A percentile compares a stretch with the other conserved stretches of the same genome.
These are phyloP conservation scores for Ditula angustiorana DNA, from an alignment of 2,888 invertebrate species.

Conservation along the genomic window DNA sequence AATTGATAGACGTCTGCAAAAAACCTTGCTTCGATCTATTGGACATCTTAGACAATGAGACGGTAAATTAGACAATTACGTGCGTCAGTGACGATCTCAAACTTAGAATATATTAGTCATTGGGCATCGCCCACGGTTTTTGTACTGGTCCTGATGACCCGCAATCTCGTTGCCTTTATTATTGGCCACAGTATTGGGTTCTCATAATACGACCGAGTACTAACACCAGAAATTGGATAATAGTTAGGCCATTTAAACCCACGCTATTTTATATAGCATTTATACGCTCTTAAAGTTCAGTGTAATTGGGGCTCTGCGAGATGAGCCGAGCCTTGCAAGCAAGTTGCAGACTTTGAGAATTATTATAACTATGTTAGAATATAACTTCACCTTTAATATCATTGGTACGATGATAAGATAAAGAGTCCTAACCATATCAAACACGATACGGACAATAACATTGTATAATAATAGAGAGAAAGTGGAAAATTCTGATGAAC, in stretches of 20 bases:
- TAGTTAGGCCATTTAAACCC: conserved; percentile 11
- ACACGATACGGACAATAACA: conserved; percentile 6
- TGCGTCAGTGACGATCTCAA: conserved; percentile 20
- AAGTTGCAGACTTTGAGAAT: not conserved
- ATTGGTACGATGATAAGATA: conserved; percentile 28
- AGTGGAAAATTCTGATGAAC: conserved; percentile 16
- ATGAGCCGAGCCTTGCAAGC: not conserved
- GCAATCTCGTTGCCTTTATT: not conserved
- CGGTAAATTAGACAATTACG: conserved; percentile 12
- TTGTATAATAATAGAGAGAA: conserved; percentile 18
- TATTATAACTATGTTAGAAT: not conserved
- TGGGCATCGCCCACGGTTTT: conserved; percentile 18
- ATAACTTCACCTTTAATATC: conserved; percentile 12
- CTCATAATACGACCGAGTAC: not conserved
- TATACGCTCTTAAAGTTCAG: not conserved
- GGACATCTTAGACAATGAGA: conserved; percentile 15
- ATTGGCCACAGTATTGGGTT: not conserved
- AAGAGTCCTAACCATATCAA: conserved; percentile 3
- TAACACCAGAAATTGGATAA: conserved; percentile 21
- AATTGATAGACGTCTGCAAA: conserved; percentile 2
- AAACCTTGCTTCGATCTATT: conserved; percentile 3
- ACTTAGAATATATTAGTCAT: conserved; percentile 4
- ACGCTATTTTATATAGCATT: not conserved
- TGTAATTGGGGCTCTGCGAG: not conserved
- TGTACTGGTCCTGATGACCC: conserved; percentile 11